phyloP scores from a whole-genome alignment of 2,797 vertebrate genomes.

The Tympanoctomys barrerae region DNA sequence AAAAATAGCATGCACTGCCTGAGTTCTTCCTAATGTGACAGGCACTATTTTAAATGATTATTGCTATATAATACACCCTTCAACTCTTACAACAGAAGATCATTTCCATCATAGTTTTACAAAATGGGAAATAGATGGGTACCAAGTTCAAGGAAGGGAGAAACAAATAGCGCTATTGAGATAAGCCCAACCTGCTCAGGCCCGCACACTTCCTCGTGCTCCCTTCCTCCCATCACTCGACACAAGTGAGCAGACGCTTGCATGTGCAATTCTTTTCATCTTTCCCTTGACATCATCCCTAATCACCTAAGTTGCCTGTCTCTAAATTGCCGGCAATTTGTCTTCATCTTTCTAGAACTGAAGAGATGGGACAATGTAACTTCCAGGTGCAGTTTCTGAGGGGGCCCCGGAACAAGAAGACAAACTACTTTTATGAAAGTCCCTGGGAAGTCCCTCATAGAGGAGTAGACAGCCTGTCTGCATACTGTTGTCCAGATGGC shows the following conservation, averaged over 20 bases:
- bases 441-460: not conserved
- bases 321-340: conserved; percentile 67
- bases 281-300: conserved; percentile 58
- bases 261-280: conserved; percentile 51
- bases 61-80: not conserved
- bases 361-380: conserved; percentile 47
- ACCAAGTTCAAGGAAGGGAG: not conserved
- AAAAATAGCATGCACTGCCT: not conserved
- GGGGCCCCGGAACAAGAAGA: not conserved
- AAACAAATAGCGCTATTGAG: not conserved
- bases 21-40: not conserved
- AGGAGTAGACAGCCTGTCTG: not conserved
- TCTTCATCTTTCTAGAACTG: conserved; percentile 65
- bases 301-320: conserved; percentile 62
- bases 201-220: not conserved
- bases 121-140: not conserved
- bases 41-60: not conserved
- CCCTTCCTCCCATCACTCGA: not conserved
- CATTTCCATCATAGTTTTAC: not conserved
- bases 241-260: not conserved
- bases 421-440: not conserved
- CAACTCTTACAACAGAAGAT: not conserved
- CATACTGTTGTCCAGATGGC: not conserved
- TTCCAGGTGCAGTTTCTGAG: conserved; percentile 58
- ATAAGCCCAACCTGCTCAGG: not conserved